Conservation (phyloP, 2,113 vertebrate genomes). For the Excalfactoria chinensis region DNA sequence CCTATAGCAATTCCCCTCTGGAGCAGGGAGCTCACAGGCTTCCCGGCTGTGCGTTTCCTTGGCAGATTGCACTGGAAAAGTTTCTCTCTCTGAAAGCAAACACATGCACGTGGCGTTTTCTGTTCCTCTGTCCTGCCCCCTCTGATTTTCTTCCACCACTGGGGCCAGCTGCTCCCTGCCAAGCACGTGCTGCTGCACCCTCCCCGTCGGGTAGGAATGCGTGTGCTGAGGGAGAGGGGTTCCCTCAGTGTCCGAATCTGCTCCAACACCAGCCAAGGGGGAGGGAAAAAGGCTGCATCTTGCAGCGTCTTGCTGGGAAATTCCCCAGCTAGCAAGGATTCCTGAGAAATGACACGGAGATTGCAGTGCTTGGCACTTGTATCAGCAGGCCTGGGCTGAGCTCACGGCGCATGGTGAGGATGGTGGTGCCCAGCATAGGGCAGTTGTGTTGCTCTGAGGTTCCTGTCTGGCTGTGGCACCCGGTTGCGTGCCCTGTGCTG, state of each 20-base stretch:
- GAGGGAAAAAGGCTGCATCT: neutral
- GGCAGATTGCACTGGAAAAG: conserved; percentile 49
- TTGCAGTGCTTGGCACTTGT: neutral
- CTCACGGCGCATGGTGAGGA: neutral
- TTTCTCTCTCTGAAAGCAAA: neutral
- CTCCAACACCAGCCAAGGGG: neutral
- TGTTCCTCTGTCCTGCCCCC: neutral
- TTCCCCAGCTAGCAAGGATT: neutral
- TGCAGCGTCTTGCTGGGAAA: neutral
- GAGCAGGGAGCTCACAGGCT: neutral
- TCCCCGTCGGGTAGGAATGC: neutral
- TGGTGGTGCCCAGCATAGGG: accelerated
- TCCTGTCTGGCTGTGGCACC: accelerated
- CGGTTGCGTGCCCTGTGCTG: neutral
- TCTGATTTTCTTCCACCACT: neutral
- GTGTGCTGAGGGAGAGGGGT: neutral
- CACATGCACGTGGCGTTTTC: conserved; percentile 32
- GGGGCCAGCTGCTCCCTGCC: conserved; percentile 53
- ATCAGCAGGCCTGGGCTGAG: neutral
- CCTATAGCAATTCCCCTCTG: neutral
- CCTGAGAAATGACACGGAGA: neutral
- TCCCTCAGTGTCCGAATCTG: neutral
- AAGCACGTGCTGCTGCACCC: conserved; percentile 44
- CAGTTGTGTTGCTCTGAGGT: accelerated
- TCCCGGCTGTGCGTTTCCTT: neutral